These are phyloP conservation scores for Monodelphis domestica DNA, from an alignment of 2,797 vertebrate species.

Conservation along the genomic window DNA sequence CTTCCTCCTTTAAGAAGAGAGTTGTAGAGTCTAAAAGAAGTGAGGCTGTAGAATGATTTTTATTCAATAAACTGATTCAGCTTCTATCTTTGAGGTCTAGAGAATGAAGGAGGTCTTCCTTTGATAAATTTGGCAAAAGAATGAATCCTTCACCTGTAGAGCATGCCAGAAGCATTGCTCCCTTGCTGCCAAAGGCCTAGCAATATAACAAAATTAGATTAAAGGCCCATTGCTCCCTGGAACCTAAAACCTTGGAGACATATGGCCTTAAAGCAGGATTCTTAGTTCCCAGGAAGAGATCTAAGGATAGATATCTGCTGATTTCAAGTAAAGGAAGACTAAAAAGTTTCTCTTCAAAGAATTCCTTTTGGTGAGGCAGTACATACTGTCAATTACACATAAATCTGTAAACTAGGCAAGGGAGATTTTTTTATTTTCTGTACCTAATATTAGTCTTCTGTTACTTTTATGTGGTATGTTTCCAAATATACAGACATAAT, in stretches of 20 bases:
- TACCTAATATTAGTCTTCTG: neutral
- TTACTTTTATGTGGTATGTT: neutral
- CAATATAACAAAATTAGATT: neutral
- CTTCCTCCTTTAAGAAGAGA: constrained; percentile 17
- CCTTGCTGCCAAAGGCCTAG: neutral
- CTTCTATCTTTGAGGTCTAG: constrained; percentile 29
- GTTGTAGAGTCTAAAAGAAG: constrained; percentile 24
- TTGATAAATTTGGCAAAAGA: neutral
- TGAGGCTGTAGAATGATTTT: neutral
- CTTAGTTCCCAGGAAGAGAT: neutral
- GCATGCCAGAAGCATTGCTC: neutral
- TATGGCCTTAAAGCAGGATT: neutral
- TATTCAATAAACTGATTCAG: neutral
- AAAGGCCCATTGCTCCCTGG: neutral
- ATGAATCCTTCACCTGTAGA: constrained; percentile 20
- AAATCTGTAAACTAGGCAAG: neutral
- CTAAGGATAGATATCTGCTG: constrained; percentile 5
- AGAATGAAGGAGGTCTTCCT: constrained; percentile 3
- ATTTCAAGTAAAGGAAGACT: neutral
- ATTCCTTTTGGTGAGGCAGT: neutral
- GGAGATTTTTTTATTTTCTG: neutral
- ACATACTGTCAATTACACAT: neutral
- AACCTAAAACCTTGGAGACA: neutral
- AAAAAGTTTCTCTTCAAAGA: neutral
- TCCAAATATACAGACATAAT: neutral